A percentile compares a stretch with the other conserved stretches of the same genome.
Conservation (phyloP, 2,113 vertebrate genomes). For the Choloepus hoffmanni region DNA sequence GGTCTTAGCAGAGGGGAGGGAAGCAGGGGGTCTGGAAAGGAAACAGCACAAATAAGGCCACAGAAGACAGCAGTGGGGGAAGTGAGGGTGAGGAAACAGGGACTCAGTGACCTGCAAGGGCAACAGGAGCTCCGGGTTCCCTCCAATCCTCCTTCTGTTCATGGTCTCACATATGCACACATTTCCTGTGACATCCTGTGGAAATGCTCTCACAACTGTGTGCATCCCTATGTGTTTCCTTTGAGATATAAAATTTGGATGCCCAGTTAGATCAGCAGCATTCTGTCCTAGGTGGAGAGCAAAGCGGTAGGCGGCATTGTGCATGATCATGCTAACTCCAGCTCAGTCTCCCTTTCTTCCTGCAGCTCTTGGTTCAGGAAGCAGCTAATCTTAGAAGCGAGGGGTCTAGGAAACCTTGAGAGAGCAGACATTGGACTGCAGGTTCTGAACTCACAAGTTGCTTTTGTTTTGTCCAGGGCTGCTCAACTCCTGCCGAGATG, state of each 20-base stretch:
- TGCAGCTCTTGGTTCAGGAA: neutral
- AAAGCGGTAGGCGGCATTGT: too few species aligned
- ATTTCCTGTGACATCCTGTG: neutral
- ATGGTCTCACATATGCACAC: neutral
- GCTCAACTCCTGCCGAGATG: neutral
- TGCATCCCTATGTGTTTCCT: neutral
- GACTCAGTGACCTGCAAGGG: neutral
- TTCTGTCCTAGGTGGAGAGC: neutral
- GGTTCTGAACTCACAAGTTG: neutral
- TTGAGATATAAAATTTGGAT: neutral
- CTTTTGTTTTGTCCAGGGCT: neutral
- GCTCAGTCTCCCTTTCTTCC: neutral
- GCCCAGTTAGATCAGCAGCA: neutral
- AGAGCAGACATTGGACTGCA: neutral
- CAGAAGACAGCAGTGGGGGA: neutral
- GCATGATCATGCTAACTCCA: neutral
- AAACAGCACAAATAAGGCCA: neutral
- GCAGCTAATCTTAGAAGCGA: neutral
- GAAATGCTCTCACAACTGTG: neutral
- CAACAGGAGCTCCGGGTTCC: neutral
- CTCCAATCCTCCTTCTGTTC: neutral
- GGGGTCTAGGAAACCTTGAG: neutral
- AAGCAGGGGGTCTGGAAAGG: neutral
- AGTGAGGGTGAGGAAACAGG: neutral
- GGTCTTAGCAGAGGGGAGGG: neutral